phyloP scores from a whole-genome alignment of 2,888 invertebrate species.

The Brassicogethes aeneus region DNA sequence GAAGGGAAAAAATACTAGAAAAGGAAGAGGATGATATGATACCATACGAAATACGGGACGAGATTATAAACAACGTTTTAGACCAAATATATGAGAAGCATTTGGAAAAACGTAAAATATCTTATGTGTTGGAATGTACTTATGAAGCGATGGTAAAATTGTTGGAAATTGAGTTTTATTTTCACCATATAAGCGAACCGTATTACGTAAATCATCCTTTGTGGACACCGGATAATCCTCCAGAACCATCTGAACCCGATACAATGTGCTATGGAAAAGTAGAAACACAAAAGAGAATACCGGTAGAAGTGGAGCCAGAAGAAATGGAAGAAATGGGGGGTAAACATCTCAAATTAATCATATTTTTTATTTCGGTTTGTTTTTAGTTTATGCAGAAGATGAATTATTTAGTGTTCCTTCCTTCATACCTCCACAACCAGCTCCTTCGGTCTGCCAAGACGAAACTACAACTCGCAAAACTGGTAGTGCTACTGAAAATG shows the following conservation, averaged over 20 bases:
- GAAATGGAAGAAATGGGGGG: too few species aligned
- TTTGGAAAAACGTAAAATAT: conserved; percentile 1
- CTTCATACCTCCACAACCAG: too few species aligned
- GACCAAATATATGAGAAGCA: not conserved
- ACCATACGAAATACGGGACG: not conserved
- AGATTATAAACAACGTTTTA: not conserved
- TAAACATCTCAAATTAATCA: too few species aligned
- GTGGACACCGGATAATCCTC: conserved; percentile 1
- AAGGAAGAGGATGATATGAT: conserved; percentile 1
- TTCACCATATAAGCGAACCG: conserved; percentile 1
- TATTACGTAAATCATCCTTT: not conserved
- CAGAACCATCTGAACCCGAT: not conserved
- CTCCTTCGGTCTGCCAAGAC: too few species aligned
- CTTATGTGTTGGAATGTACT: not conserved
- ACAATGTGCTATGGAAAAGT: too few species aligned
- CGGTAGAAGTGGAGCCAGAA: too few species aligned
- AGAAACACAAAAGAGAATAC: too few species aligned
- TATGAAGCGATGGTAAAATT: conserved; percentile 1
- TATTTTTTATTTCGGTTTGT: too few species aligned
- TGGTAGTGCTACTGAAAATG: too few species aligned
- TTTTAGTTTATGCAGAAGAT: too few species aligned
- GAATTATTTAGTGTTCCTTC: too few species aligned
- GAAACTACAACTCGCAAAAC: too few species aligned
- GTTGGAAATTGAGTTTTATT: conserved; percentile 1
- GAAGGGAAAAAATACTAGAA: not conserved